Percentiles rank a stretch among this genome's conserved stretches.
Conservation (phyloP, 2,888 invertebrate genomes). For the Cyclophora albipunctata region DNA sequence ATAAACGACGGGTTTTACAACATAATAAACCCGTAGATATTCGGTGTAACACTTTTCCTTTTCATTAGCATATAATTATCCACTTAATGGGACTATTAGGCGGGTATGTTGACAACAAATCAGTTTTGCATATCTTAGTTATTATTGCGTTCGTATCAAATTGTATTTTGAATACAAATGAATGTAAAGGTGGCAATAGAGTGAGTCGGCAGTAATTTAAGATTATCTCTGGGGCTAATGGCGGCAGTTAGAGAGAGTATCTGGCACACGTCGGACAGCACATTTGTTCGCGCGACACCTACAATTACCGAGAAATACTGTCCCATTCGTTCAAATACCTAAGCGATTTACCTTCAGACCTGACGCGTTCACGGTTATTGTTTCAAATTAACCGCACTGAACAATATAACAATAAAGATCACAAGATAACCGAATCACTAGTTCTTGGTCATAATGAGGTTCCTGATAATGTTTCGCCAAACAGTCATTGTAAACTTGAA, state of each 20-base stretch:
- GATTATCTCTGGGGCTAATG: slow-evolving; percentile 55
- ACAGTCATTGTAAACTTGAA: slow-evolving; percentile 44
- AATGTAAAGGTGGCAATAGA: slow-evolving; percentile 29
- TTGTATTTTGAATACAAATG: slow-evolving; percentile 5
- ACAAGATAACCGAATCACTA: slow-evolving; percentile 19
- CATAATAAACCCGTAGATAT: too few relatives aligned
- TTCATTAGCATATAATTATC: too few relatives aligned
- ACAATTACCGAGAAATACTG: slow-evolving; percentile 63
- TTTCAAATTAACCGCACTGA: slow-evolving; percentile 22
- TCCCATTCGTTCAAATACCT: slow-evolving; percentile 51
- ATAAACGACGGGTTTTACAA: too few relatives aligned
- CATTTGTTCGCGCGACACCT: slow-evolving; percentile 66
- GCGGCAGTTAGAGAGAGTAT: slow-evolving; percentile 60
- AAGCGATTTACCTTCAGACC: slow-evolving; percentile 43
- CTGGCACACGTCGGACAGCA: slow-evolving; percentile 52
- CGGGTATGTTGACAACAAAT: too few relatives aligned
- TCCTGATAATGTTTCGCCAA: slow-evolving; percentile 31
- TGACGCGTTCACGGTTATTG: slow-evolving; percentile 24
- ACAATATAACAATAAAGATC: slow-evolving; percentile 15
- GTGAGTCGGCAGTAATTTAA: slow-evolving; percentile 44
- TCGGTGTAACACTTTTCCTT: too few relatives aligned
- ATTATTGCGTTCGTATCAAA: not conserved
- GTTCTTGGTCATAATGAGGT: slow-evolving; percentile 27
- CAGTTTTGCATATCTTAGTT: too few relatives aligned
- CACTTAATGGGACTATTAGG: too few relatives aligned